These are phyloP conservation scores for Pogona vitticeps DNA, from an alignment of 2,113 vertebrate genomes.

Conservation along the genomic window DNA sequence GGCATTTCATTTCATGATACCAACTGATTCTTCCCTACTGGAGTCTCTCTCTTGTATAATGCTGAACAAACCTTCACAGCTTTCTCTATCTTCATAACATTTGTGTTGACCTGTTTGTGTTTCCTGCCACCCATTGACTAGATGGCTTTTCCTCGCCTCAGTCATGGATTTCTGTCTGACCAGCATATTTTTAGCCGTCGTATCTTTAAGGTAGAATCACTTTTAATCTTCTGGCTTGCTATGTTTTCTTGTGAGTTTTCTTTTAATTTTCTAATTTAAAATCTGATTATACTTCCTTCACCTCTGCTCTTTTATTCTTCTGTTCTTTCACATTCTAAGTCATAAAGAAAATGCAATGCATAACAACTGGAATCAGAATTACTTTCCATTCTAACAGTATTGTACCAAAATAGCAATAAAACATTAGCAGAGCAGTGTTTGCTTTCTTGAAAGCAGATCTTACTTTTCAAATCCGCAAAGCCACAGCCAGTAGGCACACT, in stretches of 20 bases:
- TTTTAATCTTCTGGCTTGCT: constrained; percentile 48
- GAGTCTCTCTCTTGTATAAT: not conserved
- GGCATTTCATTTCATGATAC: not conserved
- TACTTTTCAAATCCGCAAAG: not conserved
- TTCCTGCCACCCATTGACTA: constrained; percentile 63
- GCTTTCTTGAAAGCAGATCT: not conserved
- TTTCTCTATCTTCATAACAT: constrained; percentile 17
- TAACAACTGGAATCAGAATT: not conserved
- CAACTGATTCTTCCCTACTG: not conserved
- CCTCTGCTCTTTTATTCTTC: not conserved
- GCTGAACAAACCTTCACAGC: constrained; percentile 25
- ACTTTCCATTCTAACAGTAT: not conserved
- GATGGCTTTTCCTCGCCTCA: constrained; percentile 92
- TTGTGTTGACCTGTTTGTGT: constrained; percentile 48
- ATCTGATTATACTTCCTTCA: not conserved
- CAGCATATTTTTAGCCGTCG: constrained; percentile 83
- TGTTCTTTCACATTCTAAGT: constrained; percentile 19
- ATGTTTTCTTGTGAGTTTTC: constrained; percentile 44
- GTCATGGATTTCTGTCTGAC: constrained; percentile 87
- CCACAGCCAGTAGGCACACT: not conserved
- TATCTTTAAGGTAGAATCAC: constrained; percentile 89
- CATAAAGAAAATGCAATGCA: not conserved
- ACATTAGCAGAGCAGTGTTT: not conserved
- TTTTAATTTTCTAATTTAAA: constrained; percentile 6
- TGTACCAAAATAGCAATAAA: not conserved